Conservation (phyloP, 2,797 vertebrate species). For the Loriculus beryllinus region DNA sequence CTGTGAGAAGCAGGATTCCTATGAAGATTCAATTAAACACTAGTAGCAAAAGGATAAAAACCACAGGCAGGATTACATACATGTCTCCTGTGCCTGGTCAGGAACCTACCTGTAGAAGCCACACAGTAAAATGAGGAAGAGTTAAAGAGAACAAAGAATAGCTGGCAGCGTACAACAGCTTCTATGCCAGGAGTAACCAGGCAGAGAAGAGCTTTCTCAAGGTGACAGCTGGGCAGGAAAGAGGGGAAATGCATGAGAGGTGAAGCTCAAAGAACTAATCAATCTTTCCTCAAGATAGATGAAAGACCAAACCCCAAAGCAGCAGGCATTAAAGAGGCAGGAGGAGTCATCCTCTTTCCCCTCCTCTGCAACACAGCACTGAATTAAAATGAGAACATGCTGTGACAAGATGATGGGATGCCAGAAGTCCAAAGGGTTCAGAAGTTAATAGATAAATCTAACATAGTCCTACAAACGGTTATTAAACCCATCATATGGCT, state of each 20-base stretch:
- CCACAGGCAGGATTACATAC: background rate
- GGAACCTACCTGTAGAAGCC: background rate
- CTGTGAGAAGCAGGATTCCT: background rate
- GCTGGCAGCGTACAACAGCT: background rate
- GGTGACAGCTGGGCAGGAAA: background rate
- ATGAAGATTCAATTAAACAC: background rate
- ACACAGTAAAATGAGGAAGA: background rate
- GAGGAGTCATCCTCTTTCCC: background rate
- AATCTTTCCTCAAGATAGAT: background rate
- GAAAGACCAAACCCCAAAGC: background rate
- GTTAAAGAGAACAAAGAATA: background rate
- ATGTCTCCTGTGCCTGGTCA: background rate
- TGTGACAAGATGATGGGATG: background rate
- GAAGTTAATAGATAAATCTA: background rate
- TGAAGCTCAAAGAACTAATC: background rate
- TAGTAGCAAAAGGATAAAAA: background rate
- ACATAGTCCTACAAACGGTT: background rate
- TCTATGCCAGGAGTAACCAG: background rate
- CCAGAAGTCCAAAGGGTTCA: background rate
- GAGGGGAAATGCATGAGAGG: background rate
- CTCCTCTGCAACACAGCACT: background rate
- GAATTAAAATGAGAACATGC: fast-evolving
- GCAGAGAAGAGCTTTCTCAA: background rate
- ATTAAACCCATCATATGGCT: background rate
- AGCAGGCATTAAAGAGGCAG: background rate